Base-by-base conservation (phyloP, 2,797 vertebrate genomes). In the Myotis vivesi region DNA sequence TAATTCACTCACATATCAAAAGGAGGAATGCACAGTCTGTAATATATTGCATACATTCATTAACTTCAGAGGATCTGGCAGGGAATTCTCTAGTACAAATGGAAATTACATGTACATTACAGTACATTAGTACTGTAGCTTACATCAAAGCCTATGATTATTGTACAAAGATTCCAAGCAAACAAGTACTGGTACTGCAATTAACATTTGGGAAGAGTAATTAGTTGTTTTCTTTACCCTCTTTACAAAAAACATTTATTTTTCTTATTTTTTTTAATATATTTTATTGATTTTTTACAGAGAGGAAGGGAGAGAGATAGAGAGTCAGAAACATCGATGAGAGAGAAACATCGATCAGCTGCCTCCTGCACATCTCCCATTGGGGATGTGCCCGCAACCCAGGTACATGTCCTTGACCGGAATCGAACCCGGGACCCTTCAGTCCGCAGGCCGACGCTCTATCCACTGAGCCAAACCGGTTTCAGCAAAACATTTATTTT, bases 401-500 rank as follows among this genome's bases (percentile, higher is more conserved):
- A n/a, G n/a, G n/a, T n/a, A n/a, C n/a, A n/a, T n/a, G n/a, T n/a
- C n/a, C n/a, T n/a, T n/a, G n/a, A n/a, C n/a, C n/a, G n/a, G n/a
- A n/a, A n/a, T n/a, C n/a, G n/a, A n/a, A n/a, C n/a, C n/a, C n/a
- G n/a, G n/a, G n/a, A n/a, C n/a, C n/a, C n/a, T n/a, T n/a, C n/a
- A n/a, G n/a, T n/a, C n/a, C n/a, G n/a, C n/a, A n/a, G n/a, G n/a
- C n/a, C n/a, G n/a, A n/a, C n/a, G n/a, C n/a, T n/a, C n/a, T n/a
- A n/a, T n/a, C n/a, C n/a, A n/a, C n/a, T n/a, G n/a, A n/a, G n/a
- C n/a, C n/a, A n/a, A n/a, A n/a, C n/a, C n/a, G n/a, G n/a, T n/a
- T n/a, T n/a, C n/a, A n/a, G n/a, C n/a, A 97, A 95, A 7, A 93
- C 28, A 85, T 91, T 96, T 97, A 5, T 46, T 97, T 96, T 95